Evolutionary conservation across 1,140 invertebrate species (phyloP).

Genomic region (Helicoverpa armigera): DNA sequence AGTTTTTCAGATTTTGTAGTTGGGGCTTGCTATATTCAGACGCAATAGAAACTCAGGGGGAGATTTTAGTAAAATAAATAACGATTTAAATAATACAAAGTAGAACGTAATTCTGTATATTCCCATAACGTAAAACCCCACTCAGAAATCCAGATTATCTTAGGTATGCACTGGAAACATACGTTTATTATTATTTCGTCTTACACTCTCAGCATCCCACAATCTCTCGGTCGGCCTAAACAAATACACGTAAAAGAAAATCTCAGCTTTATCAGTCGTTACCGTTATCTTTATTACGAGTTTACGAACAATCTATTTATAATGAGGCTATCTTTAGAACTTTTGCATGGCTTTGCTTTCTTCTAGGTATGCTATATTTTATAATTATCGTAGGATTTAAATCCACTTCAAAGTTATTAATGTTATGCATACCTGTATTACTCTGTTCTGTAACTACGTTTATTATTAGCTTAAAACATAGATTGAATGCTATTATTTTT

Average conservation of each 20-base stretch:
- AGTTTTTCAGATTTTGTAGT: too few species aligned
- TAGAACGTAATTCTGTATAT: too few species aligned
- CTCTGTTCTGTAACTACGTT: too few species aligned
- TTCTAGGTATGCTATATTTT: not conserved
- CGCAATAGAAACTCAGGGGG: too few species aligned
- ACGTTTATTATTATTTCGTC: not conserved
- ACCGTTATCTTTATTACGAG: not conserved
- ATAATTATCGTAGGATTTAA: not conserved
- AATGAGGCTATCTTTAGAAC: not conserved
- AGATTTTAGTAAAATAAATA: too few species aligned
- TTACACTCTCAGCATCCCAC: not conserved
- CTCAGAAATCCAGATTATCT: not conserved
- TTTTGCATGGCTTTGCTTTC: not conserved
- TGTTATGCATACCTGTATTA: too few species aligned
- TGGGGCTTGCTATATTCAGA: too few species aligned
- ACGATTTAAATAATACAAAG: too few species aligned
- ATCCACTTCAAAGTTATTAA: too few species aligned
- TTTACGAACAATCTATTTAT: constrained; percentile 1
- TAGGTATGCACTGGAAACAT: not conserved
- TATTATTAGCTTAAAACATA: too few species aligned
- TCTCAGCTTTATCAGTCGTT: constrained; percentile 26
- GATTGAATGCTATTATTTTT: too few species aligned
- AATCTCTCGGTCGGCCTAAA: not conserved
- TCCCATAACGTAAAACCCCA: not conserved
- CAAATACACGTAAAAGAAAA: constrained; percentile 19